A percentile compares a stretch with the other conserved stretches of the same genome.
Evolutionary conservation across 2,888 invertebrate genomes (phyloP).

Genomic region (Oscheius sp.): DNA sequence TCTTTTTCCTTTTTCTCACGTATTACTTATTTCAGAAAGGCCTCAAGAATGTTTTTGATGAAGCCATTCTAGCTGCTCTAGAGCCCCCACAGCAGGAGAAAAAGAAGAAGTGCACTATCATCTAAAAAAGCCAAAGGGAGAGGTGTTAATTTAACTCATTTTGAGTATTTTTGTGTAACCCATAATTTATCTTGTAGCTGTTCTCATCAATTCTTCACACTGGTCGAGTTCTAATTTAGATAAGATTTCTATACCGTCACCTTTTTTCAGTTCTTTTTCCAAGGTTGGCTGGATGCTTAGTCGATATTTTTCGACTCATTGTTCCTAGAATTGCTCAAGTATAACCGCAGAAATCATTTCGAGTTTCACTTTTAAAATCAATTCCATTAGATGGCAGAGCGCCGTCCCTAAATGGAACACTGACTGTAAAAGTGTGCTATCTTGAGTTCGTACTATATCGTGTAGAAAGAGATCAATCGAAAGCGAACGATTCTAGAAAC

Average conservation of each 20-base stretch:
- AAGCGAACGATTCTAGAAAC: too few relatives aligned
- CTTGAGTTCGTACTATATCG: background rate
- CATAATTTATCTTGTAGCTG: conserved; percentile 2
- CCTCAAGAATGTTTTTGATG: conserved; percentile 85
- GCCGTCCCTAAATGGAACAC: too few relatives aligned
- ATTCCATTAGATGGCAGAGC: too few relatives aligned
- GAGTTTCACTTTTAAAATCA: too few relatives aligned
- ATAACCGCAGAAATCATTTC: too few relatives aligned
- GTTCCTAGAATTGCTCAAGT: too few relatives aligned
- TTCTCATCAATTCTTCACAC: background rate
- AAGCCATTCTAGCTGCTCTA: conserved; percentile 96
- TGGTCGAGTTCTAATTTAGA: background rate
- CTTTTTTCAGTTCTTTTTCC: background rate
- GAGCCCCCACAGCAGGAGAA: conserved; percentile 92
- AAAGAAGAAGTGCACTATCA: conserved; percentile 80
- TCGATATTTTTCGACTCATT: too few relatives aligned
- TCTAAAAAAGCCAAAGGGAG: conserved; percentile 71
- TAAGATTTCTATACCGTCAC: conserved; percentile 10
- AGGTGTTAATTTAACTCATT: background rate
- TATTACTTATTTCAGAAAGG: conserved; percentile 5
- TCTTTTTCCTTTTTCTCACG: background rate
- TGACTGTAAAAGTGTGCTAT: too few relatives aligned
- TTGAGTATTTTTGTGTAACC: background rate
- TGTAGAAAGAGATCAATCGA: too few relatives aligned
- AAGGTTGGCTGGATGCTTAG: too few relatives aligned